Percentiles rank a stretch among this genome's conserved stretches.
phyloP scores from a whole-genome alignment of 2,888 invertebrate species.

The Steromphala cineraria region DNA sequence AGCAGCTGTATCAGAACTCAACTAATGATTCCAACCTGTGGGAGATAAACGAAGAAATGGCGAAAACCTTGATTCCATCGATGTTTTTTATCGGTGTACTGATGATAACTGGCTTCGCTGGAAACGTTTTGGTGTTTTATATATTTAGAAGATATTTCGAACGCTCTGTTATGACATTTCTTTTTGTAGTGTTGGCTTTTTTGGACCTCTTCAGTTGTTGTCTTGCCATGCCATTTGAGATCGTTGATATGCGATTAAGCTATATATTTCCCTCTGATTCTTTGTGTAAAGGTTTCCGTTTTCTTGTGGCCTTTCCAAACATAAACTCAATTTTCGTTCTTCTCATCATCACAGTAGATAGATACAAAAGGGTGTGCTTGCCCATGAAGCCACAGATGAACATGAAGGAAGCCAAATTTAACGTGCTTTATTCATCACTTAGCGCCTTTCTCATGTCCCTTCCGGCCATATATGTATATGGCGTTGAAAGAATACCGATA shows the following conservation, averaged over 20 bases:
- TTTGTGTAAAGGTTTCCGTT: slow-evolving; percentile 52
- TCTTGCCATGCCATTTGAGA: slow-evolving; percentile 57
- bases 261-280: slow-evolving; percentile 48
- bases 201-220: slow-evolving; percentile 54
- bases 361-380: slow-evolving; percentile 56
- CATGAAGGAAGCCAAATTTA: slow-evolving; percentile 41
- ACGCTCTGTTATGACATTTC: slow-evolving; percentile 48
- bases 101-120: slow-evolving; percentile 52
- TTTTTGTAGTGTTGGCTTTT: slow-evolving; percentile 53
- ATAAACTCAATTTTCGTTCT: slow-evolving; percentile 49
- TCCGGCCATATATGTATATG: slow-evolving; percentile 34
- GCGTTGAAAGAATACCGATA: slow-evolving; percentile 21
- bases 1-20: background rate
- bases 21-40: background rate
- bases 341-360: slow-evolving; percentile 54
- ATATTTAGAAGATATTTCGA: slow-evolving; percentile 50
- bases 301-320: slow-evolving; percentile 43
- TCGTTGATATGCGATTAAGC: slow-evolving; percentile 55
- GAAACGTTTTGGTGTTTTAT: slow-evolving; percentile 55
- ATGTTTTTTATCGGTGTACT: slow-evolving; percentile 33
- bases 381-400: slow-evolving; percentile 53
- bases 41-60: slow-evolving; percentile 32
- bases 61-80: slow-evolving; percentile 27
- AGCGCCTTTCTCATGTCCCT: slow-evolving; percentile 21
- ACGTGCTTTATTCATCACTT: slow-evolving; percentile 11